These are phyloP conservation scores for Mesocricetus auratus DNA, from an alignment of 2,113 vertebrate species.

Conservation along the genomic window DNA sequence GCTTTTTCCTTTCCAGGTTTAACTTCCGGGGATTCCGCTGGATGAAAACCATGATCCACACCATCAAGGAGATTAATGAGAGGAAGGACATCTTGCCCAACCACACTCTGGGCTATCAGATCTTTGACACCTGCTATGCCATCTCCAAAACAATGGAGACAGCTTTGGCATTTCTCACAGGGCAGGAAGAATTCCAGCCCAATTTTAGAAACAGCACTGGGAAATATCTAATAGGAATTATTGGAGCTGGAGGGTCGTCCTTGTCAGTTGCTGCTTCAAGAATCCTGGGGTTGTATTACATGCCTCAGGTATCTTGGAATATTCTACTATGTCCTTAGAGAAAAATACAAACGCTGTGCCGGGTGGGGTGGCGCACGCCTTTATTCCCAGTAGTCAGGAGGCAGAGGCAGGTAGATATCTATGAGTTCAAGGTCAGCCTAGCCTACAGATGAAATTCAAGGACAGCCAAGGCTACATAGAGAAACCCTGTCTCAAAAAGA, in stretches of 20 bases:
- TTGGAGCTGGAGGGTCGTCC: slow-evolving; percentile 91
- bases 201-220: slow-evolving; percentile 91
- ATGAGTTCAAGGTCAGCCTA: not conserved
- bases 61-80: slow-evolving; percentile 90
- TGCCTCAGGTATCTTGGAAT: slow-evolving; percentile 88
- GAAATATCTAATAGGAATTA: slow-evolving; percentile 87
- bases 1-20: slow-evolving; percentile 86
- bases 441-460: not conserved
- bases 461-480: not conserved
- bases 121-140: slow-evolving; percentile 92
- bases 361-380: not conserved
- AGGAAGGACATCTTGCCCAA: slow-evolving; percentile 87
- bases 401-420: not conserved
- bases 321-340: not conserved
- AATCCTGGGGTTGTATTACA: slow-evolving; percentile 91
- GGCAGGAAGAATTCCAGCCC: slow-evolving; percentile 91
- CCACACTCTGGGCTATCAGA: slow-evolving; percentile 90
- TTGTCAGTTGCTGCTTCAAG: slow-evolving; percentile 91
- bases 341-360: not conserved
- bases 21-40: slow-evolving; percentile 91
- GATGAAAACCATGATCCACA: slow-evolving; percentile 93
- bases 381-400: not conserved
- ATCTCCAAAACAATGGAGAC: slow-evolving; percentile 92
- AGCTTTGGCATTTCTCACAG: slow-evolving; percentile 90
- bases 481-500: not conserved